Base-by-base conservation (phyloP, 2,888 invertebrate species). In the Drosophila longiperda region DNA sequence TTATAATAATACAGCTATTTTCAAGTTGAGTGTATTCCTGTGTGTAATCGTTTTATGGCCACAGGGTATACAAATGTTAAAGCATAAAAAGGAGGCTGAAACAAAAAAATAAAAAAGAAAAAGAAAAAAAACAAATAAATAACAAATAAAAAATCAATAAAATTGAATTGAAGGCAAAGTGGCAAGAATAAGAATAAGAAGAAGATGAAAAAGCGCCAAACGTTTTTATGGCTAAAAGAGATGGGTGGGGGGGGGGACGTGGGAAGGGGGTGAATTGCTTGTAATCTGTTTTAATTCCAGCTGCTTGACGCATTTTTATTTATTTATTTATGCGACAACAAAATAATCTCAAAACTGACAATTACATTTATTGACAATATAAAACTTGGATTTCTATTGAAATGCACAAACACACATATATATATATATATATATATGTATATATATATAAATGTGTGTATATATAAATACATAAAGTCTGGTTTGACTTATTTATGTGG, bases 141-240 rank as follows among this genome's bases (percentile, higher is more conserved):
- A 73, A 81, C 45, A 45, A 45, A 45, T 45, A 65, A 73, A 87
- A 86, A 87, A 89, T 87, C 86, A 87, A 87, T 87, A 87, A 87
- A 89, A 87, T 87, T 85, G 86, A 88, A 87, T 85, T 78, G 86
- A 73, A 81, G 78, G 71, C 73, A 59, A 55, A 38, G 38, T 33
- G 20, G 33, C 26, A 55, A 45, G 23, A 33, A 17, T 45, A 58
- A 38, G 32, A 45, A 52, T 15, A 32, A 42, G 36, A 34, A 45
- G 15, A 48, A 48, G 48, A 29, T 29, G 48, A 5, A 52, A 54
- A 67, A 67, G 75, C 66, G 73, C 40, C 75, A 78, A 87, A 78
- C 82, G 84, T 71, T 89, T 89, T 89, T 79, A 85, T 82, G 73
- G 74, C 79, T 42, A 40, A 17, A 36, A 6, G 9, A 29, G 5